Base-by-base conservation (phyloP, 2,888 invertebrate genomes). In the Caenorhabditis sp. region DNA sequence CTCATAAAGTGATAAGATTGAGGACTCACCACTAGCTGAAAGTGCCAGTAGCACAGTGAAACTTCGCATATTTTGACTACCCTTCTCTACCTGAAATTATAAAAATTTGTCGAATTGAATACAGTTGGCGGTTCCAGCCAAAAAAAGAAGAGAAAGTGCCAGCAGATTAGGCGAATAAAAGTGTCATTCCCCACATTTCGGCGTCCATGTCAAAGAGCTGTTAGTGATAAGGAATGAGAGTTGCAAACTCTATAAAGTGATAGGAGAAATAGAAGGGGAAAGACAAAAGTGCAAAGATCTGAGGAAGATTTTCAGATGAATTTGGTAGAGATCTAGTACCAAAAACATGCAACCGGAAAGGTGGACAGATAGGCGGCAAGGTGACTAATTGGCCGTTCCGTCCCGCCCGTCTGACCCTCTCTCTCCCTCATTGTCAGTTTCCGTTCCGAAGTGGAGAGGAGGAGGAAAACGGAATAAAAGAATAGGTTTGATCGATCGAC, bases 151-250 rank as follows among this genome's bases (percentile, higher is more conserved):
- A 47, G 32, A 64, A 32, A 64, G 56, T 37, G 53, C 22, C 35
- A 67, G 35, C 15, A 37, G 44, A 40, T 51, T 50, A 55, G 68
- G 51, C 26, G 51, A 69, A 40, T 40, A 55, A 22, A 40, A 40
- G 56, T 68, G 32, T 58, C 68, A 51, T 24, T 51, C 13, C 13
- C 9, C 13, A 13, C 6, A n/a, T 24, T 53, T 26, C 68, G 58
- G 26, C 50, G 44, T 47, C 53, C n/a, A n/a, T 22, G 22, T n/a
- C 37, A 28, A 51, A 76, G 26, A 37, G 53, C 15, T 18, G n/a
- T 11, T n/a, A 62, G 37, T 58, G 62, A 71, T 47, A 53, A 53
- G 22, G 61, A 24, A 35, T n/a, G 28, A 40, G 55, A 47, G 20
- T 47, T 47, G 47, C 47, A 47, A 47, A 47, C 13, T 32, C 5